phyloP scores from a whole-genome alignment of 2,113 vertebrate genomes.

The Hipposideros armiger region DNA sequence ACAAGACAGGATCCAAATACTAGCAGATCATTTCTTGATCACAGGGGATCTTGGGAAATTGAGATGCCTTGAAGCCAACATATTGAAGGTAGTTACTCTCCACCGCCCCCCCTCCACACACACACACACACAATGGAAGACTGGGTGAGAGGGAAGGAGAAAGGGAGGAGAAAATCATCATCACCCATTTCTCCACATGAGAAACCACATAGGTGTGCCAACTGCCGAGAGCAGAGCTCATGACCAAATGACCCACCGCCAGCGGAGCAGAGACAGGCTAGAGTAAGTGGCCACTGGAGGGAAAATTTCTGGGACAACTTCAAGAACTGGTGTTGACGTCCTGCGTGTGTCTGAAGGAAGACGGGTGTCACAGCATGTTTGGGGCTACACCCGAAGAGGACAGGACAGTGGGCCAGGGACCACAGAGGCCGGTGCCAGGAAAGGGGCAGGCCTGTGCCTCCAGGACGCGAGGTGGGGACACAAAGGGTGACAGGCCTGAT shows the following conservation, averaged over 20 bases:
- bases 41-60: neutral
- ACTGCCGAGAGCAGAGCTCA: neutral
- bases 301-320: neutral
- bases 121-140: too few species aligned
- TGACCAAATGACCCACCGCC: neutral
- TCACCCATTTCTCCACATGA: neutral
- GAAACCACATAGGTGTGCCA: neutral
- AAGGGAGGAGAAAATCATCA: neutral
- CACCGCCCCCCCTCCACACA: too few species aligned
- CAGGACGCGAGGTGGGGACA: constrained; percentile 55
- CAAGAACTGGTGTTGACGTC: neutral
- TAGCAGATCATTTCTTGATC: neutral
- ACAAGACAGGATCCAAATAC: neutral
- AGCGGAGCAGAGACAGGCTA: neutral
- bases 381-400: neutral
- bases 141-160: neutral
- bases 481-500: constrained; percentile 69
- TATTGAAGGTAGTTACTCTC: neutral
- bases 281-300: neutral
- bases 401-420: neutral
- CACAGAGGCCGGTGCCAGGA: constrained; percentile 28
- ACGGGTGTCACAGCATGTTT: neutral
- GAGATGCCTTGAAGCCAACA: neutral
- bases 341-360: neutral
- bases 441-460: constrained; percentile 70